Evolutionary conservation across 2,797 vertebrate genomes (phyloP).

Genomic region (Labeo calbasu): DNA sequence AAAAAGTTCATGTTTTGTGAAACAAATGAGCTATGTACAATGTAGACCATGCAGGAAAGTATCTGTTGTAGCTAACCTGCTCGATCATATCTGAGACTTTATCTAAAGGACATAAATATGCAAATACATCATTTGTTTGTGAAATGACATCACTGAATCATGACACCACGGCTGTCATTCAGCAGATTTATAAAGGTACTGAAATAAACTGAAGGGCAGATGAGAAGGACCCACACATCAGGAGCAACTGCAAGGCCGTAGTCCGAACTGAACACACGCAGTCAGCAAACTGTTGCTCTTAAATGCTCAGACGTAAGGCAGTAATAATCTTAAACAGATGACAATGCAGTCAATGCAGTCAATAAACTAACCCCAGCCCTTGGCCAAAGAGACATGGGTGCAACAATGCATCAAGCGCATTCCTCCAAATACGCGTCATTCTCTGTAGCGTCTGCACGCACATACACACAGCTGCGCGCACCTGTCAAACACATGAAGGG

Average conservation of each 20-base stretch:
- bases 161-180: slow-evolving; percentile 10
- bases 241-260: not conserved
- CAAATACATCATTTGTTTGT: not conserved
- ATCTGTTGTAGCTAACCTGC: not conserved
- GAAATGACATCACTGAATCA: not conserved
- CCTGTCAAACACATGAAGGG: slow-evolving; percentile 56
- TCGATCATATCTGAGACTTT: not conserved
- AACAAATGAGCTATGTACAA: not conserved
- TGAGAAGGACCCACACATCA: not conserved
- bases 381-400: not conserved
- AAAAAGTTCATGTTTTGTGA: not conserved
- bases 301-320: not conserved
- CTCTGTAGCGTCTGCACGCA: slow-evolving; percentile 36
- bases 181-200: not conserved
- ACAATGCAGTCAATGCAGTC: slow-evolving; percentile 2
- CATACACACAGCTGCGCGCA: slow-evolving; percentile 61
- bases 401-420: slow-evolving; percentile 35
- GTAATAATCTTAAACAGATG: not conserved
- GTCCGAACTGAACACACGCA: not conserved
- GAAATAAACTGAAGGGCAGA: not conserved
- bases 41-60: not conserved
- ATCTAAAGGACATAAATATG: not conserved
- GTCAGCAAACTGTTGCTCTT: slow-evolving; percentile 47
- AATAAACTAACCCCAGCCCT: not conserved
- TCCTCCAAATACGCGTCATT: slow-evolving; percentile 34